Evolutionary conservation across 2,797 vertebrate species (phyloP), one percentile per base, ranked within the genome.

Genomic region (Phoeniculus purpureus): DNA sequence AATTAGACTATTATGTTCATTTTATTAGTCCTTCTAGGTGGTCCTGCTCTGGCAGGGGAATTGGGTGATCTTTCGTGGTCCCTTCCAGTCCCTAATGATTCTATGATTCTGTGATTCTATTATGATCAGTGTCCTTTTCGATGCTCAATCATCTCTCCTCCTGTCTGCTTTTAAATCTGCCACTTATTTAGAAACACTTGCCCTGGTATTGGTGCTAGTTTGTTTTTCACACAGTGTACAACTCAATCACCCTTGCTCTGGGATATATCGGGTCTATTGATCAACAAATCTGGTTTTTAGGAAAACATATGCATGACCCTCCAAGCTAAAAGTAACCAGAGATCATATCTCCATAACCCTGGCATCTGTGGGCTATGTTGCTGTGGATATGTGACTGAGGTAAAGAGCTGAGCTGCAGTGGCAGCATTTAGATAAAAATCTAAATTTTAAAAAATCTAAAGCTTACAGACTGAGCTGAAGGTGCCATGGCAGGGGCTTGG

Each of bases 1-100:
- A 84, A 90, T 93, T 91, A 82, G 74, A 90, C 65, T 68, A 48
- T 52, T 68, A 74, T 68, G 23, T 54, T 86, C 25, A 26, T 82
- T 90, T 80, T 92, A 62, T 82, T 88, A 86, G 5, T 3, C 40
- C 58, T 17, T 65, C 37, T 37, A 37, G 37, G 37, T 37, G 37
- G 37, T 37, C 37, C 37, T 37, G 37, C 37, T 37, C 37, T 37
- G 37, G 37, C 37, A 37, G 37, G 12, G 37, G 37, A 37, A 37
- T 37, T 37, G 37, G 37, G 12, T 37, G 37, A 12, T 37, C 37
- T 37, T 37, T 37, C 37, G 12, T 9, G 37, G 37, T 37, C 37
- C 37, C 37, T 37, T 37, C 37, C 37, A 37, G 12, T 12, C 37
- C 37, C 37, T 8, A 37, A 37, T 37, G 37, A n/a, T 37, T 37